Evolutionary conservation across 2,113 vertebrate genomes (phyloP).

Genomic region (Cyprinodon brontotheroides): DNA sequence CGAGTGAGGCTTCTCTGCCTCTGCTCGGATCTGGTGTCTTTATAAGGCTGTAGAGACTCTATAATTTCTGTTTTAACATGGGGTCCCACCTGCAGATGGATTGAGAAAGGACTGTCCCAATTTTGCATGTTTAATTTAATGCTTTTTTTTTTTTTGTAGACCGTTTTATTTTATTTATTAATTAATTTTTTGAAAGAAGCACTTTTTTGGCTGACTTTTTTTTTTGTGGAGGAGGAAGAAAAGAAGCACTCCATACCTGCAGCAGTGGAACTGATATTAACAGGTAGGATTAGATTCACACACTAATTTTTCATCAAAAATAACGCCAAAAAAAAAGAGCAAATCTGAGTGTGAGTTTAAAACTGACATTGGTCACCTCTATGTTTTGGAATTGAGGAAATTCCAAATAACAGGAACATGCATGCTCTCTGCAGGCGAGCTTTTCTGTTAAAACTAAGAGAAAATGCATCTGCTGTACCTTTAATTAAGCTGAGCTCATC

Average conservation of each 20-base stretch:
- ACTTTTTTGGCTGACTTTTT: slow-evolving; percentile 15
- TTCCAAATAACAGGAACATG: not conserved
- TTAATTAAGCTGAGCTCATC: slow-evolving; percentile 36
- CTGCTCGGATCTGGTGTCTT: slow-evolving; percentile 11
- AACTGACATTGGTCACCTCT: not conserved
- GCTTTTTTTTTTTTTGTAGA: not conserved
- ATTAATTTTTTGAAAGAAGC: not conserved
- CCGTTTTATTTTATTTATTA: not conserved
- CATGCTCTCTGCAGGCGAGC: slow-evolving; percentile 22
- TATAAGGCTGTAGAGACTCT: slow-evolving; percentile 44
- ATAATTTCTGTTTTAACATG: slow-evolving; percentile 31
- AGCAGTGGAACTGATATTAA: slow-evolving; percentile 41
- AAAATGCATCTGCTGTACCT: slow-evolving; percentile 32
- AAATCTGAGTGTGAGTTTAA: not conserved
- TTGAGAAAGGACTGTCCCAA: slow-evolving; percentile 26
- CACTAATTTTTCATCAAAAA: not conserved
- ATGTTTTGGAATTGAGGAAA: not conserved
- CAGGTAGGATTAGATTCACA: slow-evolving; percentile 57
- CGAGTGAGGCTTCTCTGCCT: slow-evolving; percentile 28
- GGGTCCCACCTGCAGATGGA: slow-evolving; percentile 58
- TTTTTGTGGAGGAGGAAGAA: slow-evolving; percentile 40
- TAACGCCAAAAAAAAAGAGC: too few species aligned
- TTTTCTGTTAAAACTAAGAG: slow-evolving; percentile 17
- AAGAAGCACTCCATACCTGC: slow-evolving; percentile 20
- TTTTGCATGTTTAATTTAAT: not conserved